Base-by-base conservation (phyloP, 92 coral and sea anemone genomes). In the Paragorgia papillata region DNA sequence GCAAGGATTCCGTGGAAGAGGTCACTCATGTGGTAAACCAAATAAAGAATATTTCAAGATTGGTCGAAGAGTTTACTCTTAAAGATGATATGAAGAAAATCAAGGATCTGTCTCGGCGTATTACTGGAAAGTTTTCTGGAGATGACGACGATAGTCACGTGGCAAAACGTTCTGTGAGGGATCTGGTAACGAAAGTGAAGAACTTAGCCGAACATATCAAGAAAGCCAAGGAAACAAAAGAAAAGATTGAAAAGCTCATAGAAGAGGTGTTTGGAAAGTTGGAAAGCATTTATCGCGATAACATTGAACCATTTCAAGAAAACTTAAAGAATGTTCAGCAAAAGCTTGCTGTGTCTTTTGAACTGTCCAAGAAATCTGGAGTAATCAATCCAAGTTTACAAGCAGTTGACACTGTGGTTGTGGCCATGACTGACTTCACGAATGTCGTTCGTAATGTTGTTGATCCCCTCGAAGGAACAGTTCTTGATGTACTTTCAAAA, bases 51-150 rank as follows among this genome's bases (percentile, higher is more conserved):
- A 69, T 95, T 32, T 85, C 89, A 21, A 57, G 83, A 15, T 87
- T 91, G 65, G 93, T 89, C 30, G 85, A 86, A 68, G 86, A 77
- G 13, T 95, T 95, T 59, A 84, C 97, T 18, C 76, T 95, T 57
- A 86, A 82, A 78, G 97, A 95, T 63, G 97, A 95, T 40, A 86
- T 89, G 12, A 79, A 89, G 83, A 89, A 88, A 59, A 79, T 95
- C 40, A 88, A 89, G 69, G 95, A 83, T 35, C 82, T 87, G 43
- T 44, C 92, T 58, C 85, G 84, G 40, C 82, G 82, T 58, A 76
- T 94, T n/a, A 89, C 96, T 28, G 95, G 97, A 12, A 78, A 89
- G 74, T 78, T 85, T 56, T 64, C 81, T 7, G 83, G 74, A 9
- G 83, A 77, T 57, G 85, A 71, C 3, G 85, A 71, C 3, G 48